Evolutionary conservation across 2,888 invertebrate genomes (phyloP).

Genomic region (Drosophila nr. perissopoda): DNA sequence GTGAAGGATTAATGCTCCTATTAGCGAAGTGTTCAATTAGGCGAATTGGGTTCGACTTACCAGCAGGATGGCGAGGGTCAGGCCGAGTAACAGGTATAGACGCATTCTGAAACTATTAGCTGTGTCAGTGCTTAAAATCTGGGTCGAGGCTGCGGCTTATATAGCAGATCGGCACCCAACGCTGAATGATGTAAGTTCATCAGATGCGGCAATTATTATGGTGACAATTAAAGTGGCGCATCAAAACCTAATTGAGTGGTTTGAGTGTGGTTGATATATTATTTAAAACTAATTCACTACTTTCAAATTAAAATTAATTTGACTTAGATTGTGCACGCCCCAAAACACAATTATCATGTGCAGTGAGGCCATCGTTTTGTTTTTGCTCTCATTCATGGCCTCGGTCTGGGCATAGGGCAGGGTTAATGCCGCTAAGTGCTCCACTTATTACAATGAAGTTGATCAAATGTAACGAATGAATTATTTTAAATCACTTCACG

Average conservation of each 20-base stretch:
- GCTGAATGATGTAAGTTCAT: conserved; percentile 30
- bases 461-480: not conserved
- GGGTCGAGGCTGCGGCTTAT: conserved; percentile 61
- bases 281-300: conserved; percentile 16
- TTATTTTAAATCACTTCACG: not conserved
- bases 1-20: not conserved
- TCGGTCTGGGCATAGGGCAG: not conserved
- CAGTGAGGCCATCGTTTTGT: conserved; percentile 41
- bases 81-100: conserved; percentile 45
- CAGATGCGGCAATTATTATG: not conserved
- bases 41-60: conserved; percentile 36
- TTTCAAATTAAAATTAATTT: conserved; percentile 3
- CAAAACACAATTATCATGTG: conserved; percentile 61
- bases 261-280: conserved; percentile 29
- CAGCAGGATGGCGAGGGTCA: conserved; percentile 56
- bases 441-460: not conserved
- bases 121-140: conserved; percentile 32
- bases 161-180: conserved; percentile 20
- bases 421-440: conserved; percentile 4
- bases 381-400: not conserved
- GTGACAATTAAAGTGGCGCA: conserved; percentile 49
- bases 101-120: conserved; percentile 50
- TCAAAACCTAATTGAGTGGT: conserved; percentile 57
- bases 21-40: not conserved
- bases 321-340: conserved; percentile 12